A percentile compares a stretch with the other conserved stretches of the same genome.
Conservation (phyloP, 1,140 invertebrate species). For the Euglossa dilemma region DNA sequence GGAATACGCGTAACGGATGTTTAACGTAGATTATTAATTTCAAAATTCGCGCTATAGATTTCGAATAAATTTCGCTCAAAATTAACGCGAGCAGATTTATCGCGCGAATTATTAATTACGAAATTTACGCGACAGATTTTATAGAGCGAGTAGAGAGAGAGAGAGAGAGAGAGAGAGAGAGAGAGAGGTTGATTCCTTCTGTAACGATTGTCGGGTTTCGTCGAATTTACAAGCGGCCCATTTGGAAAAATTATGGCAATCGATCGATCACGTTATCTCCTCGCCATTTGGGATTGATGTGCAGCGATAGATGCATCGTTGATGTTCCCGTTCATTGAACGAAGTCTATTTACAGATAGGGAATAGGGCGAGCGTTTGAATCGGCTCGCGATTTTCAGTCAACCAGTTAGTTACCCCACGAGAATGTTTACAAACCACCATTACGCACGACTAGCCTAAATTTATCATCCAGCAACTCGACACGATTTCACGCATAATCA, state of each 20-base stretch:
- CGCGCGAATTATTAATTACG: too few species aligned
- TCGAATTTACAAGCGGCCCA: background rate
- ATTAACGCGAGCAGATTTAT: too few species aligned
- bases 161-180: too few species aligned
- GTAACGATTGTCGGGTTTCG: background rate
- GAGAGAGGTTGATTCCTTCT: background rate
- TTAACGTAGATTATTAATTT: too few species aligned
- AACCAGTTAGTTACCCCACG: background rate
- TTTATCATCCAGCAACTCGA: slow-evolving; percentile 6
- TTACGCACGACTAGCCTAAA: slow-evolving; percentile 29
- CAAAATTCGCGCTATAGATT: too few species aligned
- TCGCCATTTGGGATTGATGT: background rate
- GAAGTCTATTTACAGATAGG: slow-evolving; percentile 8
- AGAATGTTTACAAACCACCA: slow-evolving; percentile 17
- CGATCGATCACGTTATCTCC: slow-evolving; percentile 5
- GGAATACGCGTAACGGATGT: too few species aligned
- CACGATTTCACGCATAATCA: slow-evolving; percentile 15
- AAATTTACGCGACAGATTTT: too few species aligned
- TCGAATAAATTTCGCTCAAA: too few species aligned
- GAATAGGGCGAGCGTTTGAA: background rate
- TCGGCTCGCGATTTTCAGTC: slow-evolving; percentile 7
- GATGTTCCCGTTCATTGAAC: background rate
- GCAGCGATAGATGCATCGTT: slow-evolving; percentile 4
- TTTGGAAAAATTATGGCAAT: slow-evolving; percentile 9
- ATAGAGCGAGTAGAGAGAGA: background rate